These are phyloP conservation scores for Merodon equestris DNA, from an alignment of 2,888 invertebrate species.

Conservation along the genomic window DNA sequence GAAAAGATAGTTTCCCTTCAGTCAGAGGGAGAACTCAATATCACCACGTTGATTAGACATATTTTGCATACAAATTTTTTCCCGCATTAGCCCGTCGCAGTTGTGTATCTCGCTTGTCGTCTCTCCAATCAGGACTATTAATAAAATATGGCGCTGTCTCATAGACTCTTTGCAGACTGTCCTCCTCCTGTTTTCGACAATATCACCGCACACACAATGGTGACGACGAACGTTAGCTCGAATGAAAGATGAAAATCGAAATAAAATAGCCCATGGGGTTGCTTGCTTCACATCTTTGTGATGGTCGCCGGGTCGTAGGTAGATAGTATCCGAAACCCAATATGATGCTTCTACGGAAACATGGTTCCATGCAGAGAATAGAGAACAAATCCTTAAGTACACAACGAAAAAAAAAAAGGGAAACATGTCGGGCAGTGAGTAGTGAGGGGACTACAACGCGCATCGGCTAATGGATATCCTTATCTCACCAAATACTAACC, in stretches of 20 bases:
- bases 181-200: too few relatives aligned
- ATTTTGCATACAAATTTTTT: slow-evolving; percentile 47
- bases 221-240: too few relatives aligned
- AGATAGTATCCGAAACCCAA: slow-evolving; percentile 1
- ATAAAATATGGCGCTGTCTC: slow-evolving; percentile 62
- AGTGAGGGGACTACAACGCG: slow-evolving; percentile 35
- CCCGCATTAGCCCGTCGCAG: slow-evolving; percentile 21
- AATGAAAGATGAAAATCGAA: too few relatives aligned
- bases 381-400: too few relatives aligned
- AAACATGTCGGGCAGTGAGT: slow-evolving; percentile 39
- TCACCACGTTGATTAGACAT: slow-evolving; percentile 34
- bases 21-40: slow-evolving; percentile 43
- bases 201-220: too few relatives aligned
- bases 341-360: slow-evolving; percentile 17
- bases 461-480: slow-evolving; percentile 26
- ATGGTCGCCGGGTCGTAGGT: slow-evolving; percentile 16
- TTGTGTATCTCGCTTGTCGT: not conserved
- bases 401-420: slow-evolving; percentile 3
- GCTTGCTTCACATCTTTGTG: slow-evolving; percentile 9
- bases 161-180: not conserved
- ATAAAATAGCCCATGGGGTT: not conserved
- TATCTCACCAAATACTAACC: slow-evolving; percentile 39
- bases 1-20: slow-evolving; percentile 33
- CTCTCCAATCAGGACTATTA: slow-evolving; percentile 49
- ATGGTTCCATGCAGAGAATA: too few relatives aligned